Percentiles rank a stretch among this genome's conserved stretches.
Evolutionary conservation across 2,797 vertebrate genomes (phyloP).

Genomic region (Chrysocyon brachyurus): DNA sequence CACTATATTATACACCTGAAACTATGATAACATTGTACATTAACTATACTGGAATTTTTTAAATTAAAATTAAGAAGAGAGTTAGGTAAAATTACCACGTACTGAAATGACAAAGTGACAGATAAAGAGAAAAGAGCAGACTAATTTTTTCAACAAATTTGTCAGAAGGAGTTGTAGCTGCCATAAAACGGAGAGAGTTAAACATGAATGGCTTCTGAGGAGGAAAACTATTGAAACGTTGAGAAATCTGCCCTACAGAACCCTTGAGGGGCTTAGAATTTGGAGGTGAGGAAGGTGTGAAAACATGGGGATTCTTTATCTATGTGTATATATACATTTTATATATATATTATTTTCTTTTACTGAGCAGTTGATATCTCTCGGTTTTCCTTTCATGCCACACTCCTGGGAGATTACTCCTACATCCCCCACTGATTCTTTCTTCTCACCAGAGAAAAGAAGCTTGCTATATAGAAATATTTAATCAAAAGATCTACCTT

Average conservation of each 20-base stretch:
- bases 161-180: background rate
- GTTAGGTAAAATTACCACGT: background rate
- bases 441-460: background rate
- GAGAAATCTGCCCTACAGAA: background rate
- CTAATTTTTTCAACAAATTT: background rate
- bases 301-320: background rate
- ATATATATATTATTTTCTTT: background rate
- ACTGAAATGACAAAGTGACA: background rate
- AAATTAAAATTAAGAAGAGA: background rate
- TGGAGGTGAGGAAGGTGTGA: background rate
- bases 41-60: background rate
- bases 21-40: background rate
- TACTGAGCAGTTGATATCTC: background rate
- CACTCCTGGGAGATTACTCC: background rate
- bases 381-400: background rate
- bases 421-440: background rate
- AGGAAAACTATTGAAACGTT: background rate
- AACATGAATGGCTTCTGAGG: background rate
- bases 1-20: background rate
- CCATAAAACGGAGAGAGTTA: background rate
- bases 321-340: background rate
- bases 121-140: background rate
- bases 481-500: background rate
- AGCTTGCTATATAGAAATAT: background rate
- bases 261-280: background rate